Conservation (phyloP, 2,888 invertebrate genomes). For the Digitonthophagus gazella region DNA sequence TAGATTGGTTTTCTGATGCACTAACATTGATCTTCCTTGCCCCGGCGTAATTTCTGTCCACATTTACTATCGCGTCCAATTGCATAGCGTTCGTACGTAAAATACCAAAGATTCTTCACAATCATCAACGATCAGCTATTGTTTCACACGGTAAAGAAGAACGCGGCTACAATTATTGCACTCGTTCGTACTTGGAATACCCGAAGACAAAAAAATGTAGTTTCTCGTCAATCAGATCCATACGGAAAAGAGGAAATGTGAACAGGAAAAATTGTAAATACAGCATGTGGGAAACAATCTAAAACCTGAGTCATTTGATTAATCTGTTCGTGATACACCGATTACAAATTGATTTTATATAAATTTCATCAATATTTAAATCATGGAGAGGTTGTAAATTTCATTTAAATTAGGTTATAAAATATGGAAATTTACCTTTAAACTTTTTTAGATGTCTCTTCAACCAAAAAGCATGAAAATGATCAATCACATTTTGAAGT, state of each 20-base stretch:
- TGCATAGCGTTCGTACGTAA: neutral
- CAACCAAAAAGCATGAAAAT: neutral
- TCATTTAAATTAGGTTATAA: too few relatives aligned
- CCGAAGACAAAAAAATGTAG: neutral
- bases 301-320: too few relatives aligned
- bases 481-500: neutral
- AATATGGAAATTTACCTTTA: neutral
- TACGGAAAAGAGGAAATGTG: neutral
- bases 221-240: neutral
- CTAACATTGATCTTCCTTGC: neutral
- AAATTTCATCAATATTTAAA: too few relatives aligned
- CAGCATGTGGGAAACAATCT: too few relatives aligned
- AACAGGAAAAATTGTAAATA: too few relatives aligned
- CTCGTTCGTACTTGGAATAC: neutral
- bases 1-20: too few relatives aligned
- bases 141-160: conserved; percentile 14
- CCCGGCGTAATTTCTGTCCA: neutral
- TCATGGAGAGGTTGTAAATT: too few relatives aligned
- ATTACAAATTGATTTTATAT: too few relatives aligned
- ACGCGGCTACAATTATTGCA: conserved; percentile 9
- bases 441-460: neutral
- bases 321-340: too few relatives aligned
- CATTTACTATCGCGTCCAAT: neutral
- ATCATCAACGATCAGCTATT: conserved; percentile 4
- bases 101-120: neutral